These are phyloP conservation scores for Albula goreensis DNA, from an alignment of 2,113 vertebrate genomes.

Conservation along the genomic window DNA sequence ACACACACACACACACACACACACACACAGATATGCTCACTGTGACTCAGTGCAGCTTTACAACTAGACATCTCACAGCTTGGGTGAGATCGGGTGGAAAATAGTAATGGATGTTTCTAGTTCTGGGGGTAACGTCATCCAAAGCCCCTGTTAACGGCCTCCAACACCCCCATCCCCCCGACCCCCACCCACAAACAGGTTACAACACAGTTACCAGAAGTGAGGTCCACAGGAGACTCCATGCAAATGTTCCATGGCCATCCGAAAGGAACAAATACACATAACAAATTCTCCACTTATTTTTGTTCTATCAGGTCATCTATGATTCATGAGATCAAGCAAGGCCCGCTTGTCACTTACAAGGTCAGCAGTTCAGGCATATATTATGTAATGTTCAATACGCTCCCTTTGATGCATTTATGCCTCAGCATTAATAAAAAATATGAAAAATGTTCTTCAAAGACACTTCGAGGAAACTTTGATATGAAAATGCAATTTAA, in stretches of 20 bases:
- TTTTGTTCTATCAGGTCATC: slow-evolving; percentile 49
- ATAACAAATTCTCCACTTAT: slow-evolving; percentile 26
- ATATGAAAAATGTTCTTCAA: neutral
- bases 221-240: neutral
- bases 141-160: slow-evolving; percentile 7
- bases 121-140: neutral
- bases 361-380: slow-evolving; percentile 33
- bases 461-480: neutral
- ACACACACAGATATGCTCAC: slow-evolving; percentile 37
- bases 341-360: slow-evolving; percentile 38
- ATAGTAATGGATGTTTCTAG: slow-evolving; percentile 10
- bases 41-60: slow-evolving; percentile 13
- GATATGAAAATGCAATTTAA: neutral
- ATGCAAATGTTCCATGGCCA: neutral
- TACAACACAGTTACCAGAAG: slow-evolving; percentile 25
- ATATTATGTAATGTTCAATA: slow-evolving; percentile 37
- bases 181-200: neutral
- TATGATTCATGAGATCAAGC: slow-evolving; percentile 49
- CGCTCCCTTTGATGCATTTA: slow-evolving; percentile 30
- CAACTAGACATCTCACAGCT: slow-evolving; percentile 5
- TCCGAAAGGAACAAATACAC: neutral
- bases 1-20: neutral
- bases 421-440: neutral
- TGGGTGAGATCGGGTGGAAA: neutral
- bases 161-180: neutral